Evolutionary conservation across 2,113 vertebrate genomes (phyloP).

Genomic region (Australoheros scitulus): DNA sequence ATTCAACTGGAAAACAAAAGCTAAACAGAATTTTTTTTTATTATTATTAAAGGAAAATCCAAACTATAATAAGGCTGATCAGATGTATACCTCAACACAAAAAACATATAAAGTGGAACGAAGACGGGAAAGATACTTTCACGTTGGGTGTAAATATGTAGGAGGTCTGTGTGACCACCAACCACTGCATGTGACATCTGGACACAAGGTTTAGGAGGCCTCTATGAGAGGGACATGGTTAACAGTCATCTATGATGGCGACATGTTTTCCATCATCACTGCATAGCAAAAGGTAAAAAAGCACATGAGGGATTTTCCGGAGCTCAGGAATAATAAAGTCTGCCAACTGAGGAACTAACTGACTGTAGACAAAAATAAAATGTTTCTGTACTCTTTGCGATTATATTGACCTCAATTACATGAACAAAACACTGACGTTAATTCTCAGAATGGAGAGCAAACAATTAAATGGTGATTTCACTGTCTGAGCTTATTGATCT

Average conservation of each 20-base stretch:
- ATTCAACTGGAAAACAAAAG: too few species aligned
- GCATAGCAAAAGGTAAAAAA: background rate
- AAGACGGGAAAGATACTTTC: conserved; percentile 16
- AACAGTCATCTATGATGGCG: conserved; percentile 1
- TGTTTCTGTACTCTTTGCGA: background rate
- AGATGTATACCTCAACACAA: background rate
- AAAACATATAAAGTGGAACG: background rate
- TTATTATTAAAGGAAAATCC: background rate
- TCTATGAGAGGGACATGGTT: conserved; percentile 13
- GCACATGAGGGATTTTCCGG: conserved; percentile 10
- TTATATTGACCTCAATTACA: background rate
- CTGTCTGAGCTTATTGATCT: too few species aligned
- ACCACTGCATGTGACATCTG: conserved; percentile 35
- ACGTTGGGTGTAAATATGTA: conserved; percentile 39
- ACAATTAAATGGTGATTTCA: too few species aligned
- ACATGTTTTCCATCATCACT: background rate
- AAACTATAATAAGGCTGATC: background rate
- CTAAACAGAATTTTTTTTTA: too few species aligned
- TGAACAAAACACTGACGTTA: too few species aligned
- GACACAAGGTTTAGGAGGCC: background rate
- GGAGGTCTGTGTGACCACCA: conserved; percentile 35
- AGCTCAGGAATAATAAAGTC: background rate
- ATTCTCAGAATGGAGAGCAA: too few species aligned
- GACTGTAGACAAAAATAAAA: background rate
- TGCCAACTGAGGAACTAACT: background rate